These are phyloP conservation scores for Lota lota DNA, from an alignment of 2,113 vertebrate species.

Conservation along the genomic window DNA sequence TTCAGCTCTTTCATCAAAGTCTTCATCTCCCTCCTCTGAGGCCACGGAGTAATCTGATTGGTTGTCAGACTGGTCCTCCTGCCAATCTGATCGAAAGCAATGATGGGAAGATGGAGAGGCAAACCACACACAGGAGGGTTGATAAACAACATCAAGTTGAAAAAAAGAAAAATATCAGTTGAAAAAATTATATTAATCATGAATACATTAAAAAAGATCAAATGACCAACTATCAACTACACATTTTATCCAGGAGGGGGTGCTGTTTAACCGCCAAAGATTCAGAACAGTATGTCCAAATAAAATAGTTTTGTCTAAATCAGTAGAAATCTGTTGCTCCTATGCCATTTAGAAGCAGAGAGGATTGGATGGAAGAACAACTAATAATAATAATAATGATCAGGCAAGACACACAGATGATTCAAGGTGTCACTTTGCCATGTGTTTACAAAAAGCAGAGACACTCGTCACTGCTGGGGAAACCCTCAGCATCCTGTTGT, in stretches of 20 bases:
- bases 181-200: neutral
- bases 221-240: neutral
- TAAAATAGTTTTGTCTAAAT: neutral
- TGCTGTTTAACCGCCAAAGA: neutral
- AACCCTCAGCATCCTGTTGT: neutral
- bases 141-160: no score
- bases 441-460: constrained; percentile 4
- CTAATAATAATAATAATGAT: neutral
- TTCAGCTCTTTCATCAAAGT: constrained; percentile 95
- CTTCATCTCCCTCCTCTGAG: constrained; percentile 96
- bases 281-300: neutral
- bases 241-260: constrained; percentile 16
- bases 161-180: no score
- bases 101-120: constrained; percentile 13
- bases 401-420: neutral
- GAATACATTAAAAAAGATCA: neutral
- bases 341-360: neutral
- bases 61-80: constrained; percentile 98
- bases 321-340: neutral
- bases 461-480: neutral
- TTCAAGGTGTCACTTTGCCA: neutral
- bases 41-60: constrained; percentile 98
- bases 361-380: neutral
- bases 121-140: neutral
- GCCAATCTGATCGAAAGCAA: constrained; percentile 82